Evolutionary conservation across 2,797 vertebrate species (phyloP), one percentile per base, ranked within the genome.

Genomic region (Propithecus perrieri): DNA sequence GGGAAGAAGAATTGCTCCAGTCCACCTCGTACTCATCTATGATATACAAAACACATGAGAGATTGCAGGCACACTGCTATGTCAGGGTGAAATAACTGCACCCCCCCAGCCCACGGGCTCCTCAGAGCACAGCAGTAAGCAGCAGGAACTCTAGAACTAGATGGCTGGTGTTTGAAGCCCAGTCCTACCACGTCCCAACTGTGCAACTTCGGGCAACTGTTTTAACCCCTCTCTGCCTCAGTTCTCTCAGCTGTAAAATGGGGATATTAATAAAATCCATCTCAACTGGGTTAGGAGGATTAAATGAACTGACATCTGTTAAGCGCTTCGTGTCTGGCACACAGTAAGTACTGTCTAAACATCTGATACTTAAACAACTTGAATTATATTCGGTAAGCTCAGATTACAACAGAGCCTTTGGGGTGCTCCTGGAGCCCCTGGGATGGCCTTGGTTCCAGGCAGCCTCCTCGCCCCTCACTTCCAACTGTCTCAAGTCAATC

Each of bases 1-100:
- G 99, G 48, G 99, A 99, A 83, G 86, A 98, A 94, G 98, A 98
- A 72, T 99, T 99, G 75, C 98, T 99, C 99, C 99, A 99, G 38
- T 99, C 99, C 98, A 99, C 99, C 26, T 99, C 99, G 11, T 99
- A 98, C 74, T 99, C 99, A 95, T 99, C 99, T 99, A 93, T 6
- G 98, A 97, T 48, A 85, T 8, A 80, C 28, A 98, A 98, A 2
- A 96, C 87, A 97, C 74, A 81, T 0, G 20, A n/a, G 81, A 94
- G 41, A 15, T 22, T 38, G 22, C 2, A 53, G 50, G 69, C 4
- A 4, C 7, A 2, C 22, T 67, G 43, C 38, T 11, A 63, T 11
- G 48, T 67, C 0, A 14, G 12, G 33, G 75, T 4, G 38, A 28
- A 43, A 4, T 50, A 24, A 20, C 7, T 0, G 35, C 24, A 38